Percentiles rank a stretch among this genome's conserved stretches.
These are phyloP conservation scores for Willisornis vidua DNA, from an alignment of 2,113 vertebrate genomes.

Conservation along the genomic window DNA sequence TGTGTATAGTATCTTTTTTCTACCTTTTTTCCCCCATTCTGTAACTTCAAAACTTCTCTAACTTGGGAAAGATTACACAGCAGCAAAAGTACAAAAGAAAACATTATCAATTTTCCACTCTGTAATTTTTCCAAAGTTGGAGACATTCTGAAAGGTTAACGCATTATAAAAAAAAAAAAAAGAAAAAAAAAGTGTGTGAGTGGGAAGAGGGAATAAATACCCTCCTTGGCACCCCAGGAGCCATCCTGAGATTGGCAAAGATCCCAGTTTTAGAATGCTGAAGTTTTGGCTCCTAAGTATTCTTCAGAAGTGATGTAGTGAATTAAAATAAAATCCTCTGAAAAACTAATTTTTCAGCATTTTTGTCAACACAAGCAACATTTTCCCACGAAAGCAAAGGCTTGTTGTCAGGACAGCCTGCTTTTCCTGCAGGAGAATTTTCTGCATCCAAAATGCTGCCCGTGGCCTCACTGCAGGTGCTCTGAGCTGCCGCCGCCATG, in stretches of 20 bases:
- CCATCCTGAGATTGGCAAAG: not conserved
- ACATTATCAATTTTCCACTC: constrained; percentile 44
- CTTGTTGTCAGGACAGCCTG: not conserved
- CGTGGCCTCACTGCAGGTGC: not conserved
- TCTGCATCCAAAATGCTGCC: not conserved
- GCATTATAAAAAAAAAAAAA: not conserved
- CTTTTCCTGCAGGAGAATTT: not conserved
- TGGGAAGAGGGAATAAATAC: constrained; percentile 42
- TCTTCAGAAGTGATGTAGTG: not conserved
- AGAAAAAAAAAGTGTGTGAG: not conserved
- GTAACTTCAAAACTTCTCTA: constrained; percentile 35
- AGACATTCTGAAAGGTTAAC: constrained; percentile 48
- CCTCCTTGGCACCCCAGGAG: not conserved
- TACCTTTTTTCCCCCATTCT: not conserved
- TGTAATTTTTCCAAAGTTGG: constrained; percentile 52
- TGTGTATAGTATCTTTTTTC: not conserved
- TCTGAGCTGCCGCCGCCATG: not conserved
- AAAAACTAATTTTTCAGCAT: not conserved
- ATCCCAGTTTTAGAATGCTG: not conserved
- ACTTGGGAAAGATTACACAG: constrained; percentile 49
- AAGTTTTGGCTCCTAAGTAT: not conserved
- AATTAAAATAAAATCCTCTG: not conserved
- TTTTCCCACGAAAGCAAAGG: not conserved
- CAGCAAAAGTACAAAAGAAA: constrained; percentile 54
- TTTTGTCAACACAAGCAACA: not conserved